These are phyloP conservation scores for Melangyna quadrimaculata DNA, from an alignment of 2,888 invertebrate genomes.

Conservation along the genomic window DNA sequence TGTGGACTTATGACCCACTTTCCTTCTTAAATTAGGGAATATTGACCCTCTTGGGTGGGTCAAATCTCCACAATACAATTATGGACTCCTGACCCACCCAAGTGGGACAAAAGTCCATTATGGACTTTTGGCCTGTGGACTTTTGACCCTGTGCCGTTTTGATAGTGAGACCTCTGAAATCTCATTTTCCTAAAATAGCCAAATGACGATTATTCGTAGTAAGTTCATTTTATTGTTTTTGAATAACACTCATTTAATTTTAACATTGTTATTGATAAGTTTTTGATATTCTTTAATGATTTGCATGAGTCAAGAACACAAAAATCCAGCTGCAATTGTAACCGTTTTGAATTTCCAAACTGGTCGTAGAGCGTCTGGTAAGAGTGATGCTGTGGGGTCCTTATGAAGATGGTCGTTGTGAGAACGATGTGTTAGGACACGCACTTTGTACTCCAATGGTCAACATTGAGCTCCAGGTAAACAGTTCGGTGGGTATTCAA, in stretches of 20 bases:
- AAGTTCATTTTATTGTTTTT: conserved; percentile 39
- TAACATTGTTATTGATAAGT: conserved; percentile 21
- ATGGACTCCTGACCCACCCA: too few species aligned
- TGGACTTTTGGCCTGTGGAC: too few species aligned
- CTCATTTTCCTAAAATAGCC: too few species aligned
- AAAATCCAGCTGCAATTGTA: conserved; percentile 80
- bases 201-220: conserved; percentile 28
- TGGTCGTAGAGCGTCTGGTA: conserved; percentile 75
- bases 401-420: conserved; percentile 74
- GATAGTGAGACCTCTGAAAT: too few species aligned
- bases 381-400: conserved; percentile 73
- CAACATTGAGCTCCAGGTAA: conserved; percentile 78
- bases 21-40: too few species aligned
- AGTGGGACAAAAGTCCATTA: too few species aligned
- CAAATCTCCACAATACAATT: too few species aligned
- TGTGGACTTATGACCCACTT: too few species aligned
- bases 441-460: conserved; percentile 79
- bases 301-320: conserved; percentile 74
- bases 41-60: too few species aligned
- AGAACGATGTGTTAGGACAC: conserved; percentile 76
- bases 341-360: conserved; percentile 79
- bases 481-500: conserved; percentile 75
- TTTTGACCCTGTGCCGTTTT: too few species aligned
- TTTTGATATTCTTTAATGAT: not conserved
- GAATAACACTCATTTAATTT: conserved; percentile 22